Conservation (phyloP, 2,797 vertebrate genomes). For the Oceanodroma leucorhoa region DNA sequence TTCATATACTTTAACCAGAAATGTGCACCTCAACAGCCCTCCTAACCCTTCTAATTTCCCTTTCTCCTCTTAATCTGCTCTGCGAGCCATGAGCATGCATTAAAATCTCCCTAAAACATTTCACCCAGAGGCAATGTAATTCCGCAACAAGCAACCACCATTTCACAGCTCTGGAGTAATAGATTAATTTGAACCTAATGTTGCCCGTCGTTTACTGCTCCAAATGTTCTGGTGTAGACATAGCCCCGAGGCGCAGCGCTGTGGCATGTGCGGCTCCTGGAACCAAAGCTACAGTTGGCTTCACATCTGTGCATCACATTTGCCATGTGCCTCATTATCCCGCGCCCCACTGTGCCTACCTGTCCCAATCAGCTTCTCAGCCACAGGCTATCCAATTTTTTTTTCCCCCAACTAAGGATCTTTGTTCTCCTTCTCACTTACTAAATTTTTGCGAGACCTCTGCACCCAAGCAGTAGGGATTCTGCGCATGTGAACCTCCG, state of each 20-base stretch:
- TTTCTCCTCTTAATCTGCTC: constrained; percentile 86
- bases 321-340: constrained; percentile 84
- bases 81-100: constrained; percentile 86
- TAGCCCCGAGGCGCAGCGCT: constrained; percentile 80
- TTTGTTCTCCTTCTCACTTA: constrained; percentile 87
- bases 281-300: constrained; percentile 84
- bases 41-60: constrained; percentile 85
- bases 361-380: constrained; percentile 85
- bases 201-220: constrained; percentile 83
- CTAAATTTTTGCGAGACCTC: constrained; percentile 84
- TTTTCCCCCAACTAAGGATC: constrained; percentile 77
- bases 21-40: constrained; percentile 78
- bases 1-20: constrained; percentile 88
- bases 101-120: constrained; percentile 87
- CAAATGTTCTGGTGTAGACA: constrained; percentile 87
- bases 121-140: constrained; percentile 85
- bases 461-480: constrained; percentile 80
- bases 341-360: constrained; percentile 87
- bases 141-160: constrained; percentile 84
- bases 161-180: constrained; percentile 88
- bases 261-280: constrained; percentile 81
- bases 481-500: constrained; percentile 72
- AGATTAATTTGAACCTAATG: constrained; percentile 89
- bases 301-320: constrained; percentile 90
- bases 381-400: constrained; percentile 83